A percentile compares a stretch with the other conserved stretches of the same genome.
Evolutionary conservation across 2,888 invertebrate genomes (phyloP).

Genomic region (Frankliniella fusca): DNA sequence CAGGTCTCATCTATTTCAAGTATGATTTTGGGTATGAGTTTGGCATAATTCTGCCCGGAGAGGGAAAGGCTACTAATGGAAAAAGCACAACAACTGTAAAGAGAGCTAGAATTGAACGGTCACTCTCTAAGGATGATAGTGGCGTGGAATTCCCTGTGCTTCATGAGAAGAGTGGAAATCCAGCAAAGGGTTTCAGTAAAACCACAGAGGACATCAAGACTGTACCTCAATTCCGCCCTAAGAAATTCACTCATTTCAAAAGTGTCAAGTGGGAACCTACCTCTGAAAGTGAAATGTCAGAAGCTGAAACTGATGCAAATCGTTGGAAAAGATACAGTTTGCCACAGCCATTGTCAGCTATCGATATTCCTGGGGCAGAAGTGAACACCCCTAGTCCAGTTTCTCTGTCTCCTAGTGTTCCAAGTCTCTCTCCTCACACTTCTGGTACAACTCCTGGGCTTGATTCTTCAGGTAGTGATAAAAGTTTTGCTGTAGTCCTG

Average conservation of each 20-base stretch:
- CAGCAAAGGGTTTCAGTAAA: slow-evolving; percentile 35
- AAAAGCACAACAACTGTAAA: slow-evolving; percentile 38
- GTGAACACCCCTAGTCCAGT: slow-evolving; percentile 55
- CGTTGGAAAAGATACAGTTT: slow-evolving; percentile 49
- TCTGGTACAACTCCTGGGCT: slow-evolving; percentile 35
- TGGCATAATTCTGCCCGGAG: slow-evolving; percentile 66
- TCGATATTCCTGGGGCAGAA: slow-evolving; percentile 42
- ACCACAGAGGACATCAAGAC: slow-evolving; percentile 40
- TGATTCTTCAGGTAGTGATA: slow-evolving; percentile 40
- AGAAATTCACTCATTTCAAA: slow-evolving; percentile 49
- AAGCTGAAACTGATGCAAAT: slow-evolving; percentile 51
- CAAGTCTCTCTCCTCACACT: slow-evolving; percentile 54
- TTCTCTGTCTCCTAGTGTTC: slow-evolving; percentile 57
- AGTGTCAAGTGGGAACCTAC: slow-evolving; percentile 59
- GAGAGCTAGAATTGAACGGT: slow-evolving; percentile 33
- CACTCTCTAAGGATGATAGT: slow-evolving; percentile 53
- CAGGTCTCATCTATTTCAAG: slow-evolving; percentile 74
- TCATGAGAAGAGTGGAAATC: slow-evolving; percentile 54
- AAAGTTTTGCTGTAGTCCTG: background rate
- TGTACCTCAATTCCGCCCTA: slow-evolving; percentile 45
- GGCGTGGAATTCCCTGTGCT: slow-evolving; percentile 65
- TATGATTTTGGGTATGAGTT: slow-evolving; percentile 78
- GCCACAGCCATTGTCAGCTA: slow-evolving; percentile 43
- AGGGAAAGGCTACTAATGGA: slow-evolving; percentile 50
- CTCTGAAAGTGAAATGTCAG: slow-evolving; percentile 60